Conservation (phyloP, 1,140 invertebrate species). For the Leguminivora glycinivorella region DNA sequence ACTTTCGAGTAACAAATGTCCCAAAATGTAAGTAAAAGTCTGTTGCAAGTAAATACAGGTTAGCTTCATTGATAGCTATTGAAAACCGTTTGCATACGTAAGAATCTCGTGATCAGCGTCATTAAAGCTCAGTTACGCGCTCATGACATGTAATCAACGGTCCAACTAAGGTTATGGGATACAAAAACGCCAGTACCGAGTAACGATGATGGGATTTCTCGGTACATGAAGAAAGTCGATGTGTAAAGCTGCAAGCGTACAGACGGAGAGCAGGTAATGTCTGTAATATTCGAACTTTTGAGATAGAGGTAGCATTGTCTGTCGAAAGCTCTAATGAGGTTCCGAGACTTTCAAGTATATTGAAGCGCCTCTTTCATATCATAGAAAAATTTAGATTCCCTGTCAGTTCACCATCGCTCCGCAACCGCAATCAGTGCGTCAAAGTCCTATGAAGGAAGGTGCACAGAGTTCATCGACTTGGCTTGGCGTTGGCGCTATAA, state of each 20-base stretch:
- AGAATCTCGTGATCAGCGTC: neutral
- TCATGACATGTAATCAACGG: slow-evolving; percentile 17
- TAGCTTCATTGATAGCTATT: neutral
- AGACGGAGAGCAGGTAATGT: neutral
- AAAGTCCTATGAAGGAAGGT: slow-evolving; percentile 38
- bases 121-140: slow-evolving; percentile 8
- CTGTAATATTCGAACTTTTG: slow-evolving; percentile 21
- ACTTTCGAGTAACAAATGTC: slow-evolving; percentile 10
- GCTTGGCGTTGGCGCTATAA: slow-evolving; percentile 39
- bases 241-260: neutral
- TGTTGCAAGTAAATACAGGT: neutral
- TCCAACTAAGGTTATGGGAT: slow-evolving; percentile 11
- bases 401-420: neutral
- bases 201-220: slow-evolving; percentile 53
- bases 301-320: slow-evolving; percentile 9
- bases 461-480: slow-evolving; percentile 60
- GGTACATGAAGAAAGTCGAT: slow-evolving; percentile 60
- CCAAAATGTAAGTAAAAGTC: slow-evolving; percentile 12
- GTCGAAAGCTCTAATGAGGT: neutral
- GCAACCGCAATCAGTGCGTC: neutral
- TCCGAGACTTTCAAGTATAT: too few relatives aligned
- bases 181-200: slow-evolving; percentile 35
- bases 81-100: neutral
- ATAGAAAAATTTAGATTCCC: neutral
- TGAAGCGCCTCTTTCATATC: neutral